Evolutionary conservation across 2,113 vertebrate genomes (phyloP).

Genomic region (Chascanopsetta lugubris): DNA sequence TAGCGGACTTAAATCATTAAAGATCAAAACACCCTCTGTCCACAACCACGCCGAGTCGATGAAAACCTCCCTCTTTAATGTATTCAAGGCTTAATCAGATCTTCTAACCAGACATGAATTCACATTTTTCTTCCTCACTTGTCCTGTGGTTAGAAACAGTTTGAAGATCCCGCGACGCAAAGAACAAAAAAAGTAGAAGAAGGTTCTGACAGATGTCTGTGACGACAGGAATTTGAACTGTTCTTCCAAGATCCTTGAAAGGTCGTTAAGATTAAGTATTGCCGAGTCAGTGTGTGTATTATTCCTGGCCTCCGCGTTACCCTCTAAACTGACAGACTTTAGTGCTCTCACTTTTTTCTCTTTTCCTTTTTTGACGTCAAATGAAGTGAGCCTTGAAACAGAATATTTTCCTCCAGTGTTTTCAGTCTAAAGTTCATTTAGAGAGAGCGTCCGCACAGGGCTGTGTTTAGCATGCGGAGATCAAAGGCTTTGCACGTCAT

Average conservation of each 20-base stretch:
- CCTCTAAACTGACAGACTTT: not conserved
- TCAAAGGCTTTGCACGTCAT: not conserved
- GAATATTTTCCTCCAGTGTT: not conserved
- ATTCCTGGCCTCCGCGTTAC: not conserved
- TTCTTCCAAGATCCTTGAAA: not conserved
- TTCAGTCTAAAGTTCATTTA: not conserved
- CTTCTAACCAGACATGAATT: not conserved
- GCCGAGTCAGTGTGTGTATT: not conserved
- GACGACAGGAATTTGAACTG: not conserved
- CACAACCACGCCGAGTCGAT: not conserved
- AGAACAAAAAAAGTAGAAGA: not conserved
- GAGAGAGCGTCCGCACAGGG: constrained; percentile 11
- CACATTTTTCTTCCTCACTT: not conserved
- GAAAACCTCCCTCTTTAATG: not conserved
- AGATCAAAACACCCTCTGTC: not conserved
- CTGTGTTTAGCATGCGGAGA: not conserved
- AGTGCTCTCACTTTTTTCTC: not conserved
- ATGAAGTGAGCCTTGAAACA: not conserved
- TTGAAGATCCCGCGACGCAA: not conserved
- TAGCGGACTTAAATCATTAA: not conserved
- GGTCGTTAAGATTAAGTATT: not conserved
- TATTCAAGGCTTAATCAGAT: not conserved
- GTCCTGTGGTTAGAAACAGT: not conserved
- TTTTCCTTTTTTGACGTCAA: not conserved
- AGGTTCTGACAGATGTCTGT: not conserved